Conservation (phyloP, 2,113 vertebrate species). For the Sterrhoptilus dennistouni region DNA sequence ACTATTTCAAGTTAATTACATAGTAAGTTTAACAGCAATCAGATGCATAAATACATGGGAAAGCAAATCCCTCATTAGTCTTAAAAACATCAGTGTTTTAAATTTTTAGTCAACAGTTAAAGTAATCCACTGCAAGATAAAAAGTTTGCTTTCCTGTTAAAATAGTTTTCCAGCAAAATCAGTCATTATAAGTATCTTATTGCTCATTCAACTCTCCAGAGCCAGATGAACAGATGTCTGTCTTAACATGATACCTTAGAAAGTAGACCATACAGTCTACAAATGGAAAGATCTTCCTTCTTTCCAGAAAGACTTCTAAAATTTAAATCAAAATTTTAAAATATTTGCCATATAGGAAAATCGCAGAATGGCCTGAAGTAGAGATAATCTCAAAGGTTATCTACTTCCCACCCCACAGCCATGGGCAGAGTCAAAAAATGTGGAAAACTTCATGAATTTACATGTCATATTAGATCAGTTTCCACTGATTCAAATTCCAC, state of each 20-base stretch:
- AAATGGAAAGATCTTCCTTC: neutral
- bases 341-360: neutral
- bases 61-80: neutral
- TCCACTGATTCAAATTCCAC: neutral
- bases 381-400: neutral
- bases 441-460: accelerated
- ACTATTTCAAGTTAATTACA: neutral
- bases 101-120: neutral
- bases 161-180: neutral
- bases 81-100: neutral
- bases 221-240: neutral
- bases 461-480: accelerated
- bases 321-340: neutral
- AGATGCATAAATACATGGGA: neutral
- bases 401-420: neutral
- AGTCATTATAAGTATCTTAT: neutral
- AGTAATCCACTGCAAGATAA: neutral
- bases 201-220: neutral
- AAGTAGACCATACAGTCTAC: neutral
- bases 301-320: neutral
- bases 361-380: neutral
- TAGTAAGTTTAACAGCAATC: neutral
- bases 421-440: neutral
- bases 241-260: neutral
- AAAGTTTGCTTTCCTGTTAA: neutral